Base-by-base conservation (phyloP, 2,888 invertebrate species). In the Agrotis puta region DNA sequence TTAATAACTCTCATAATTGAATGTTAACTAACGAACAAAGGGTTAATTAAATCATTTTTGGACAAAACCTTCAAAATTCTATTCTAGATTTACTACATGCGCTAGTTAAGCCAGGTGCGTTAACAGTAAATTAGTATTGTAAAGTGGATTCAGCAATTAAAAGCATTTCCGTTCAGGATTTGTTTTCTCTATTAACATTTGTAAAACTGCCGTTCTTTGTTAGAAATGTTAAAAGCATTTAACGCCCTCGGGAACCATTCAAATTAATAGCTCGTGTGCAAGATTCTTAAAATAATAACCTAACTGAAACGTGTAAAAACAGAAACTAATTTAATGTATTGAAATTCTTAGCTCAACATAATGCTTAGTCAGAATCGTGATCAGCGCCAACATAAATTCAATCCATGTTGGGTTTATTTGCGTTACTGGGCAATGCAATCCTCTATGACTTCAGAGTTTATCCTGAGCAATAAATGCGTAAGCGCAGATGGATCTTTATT, bases 251-350 rank as follows among this genome's bases (percentile, higher is more conserved):
- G 14, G 14, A 57, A 53, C 62, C 33, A 74, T 61, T 56, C 33
- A 76, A 47, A 50, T 56, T 64, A 39, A 48, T 62, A 11, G 18
- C 50, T 72, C 78, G 70, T 74, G 81, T 83, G 78, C 81, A 72
- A 65, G 47, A 16, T 11, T 81, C 70, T 82, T 68, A 39, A 62
- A 79, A 82, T 82, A 82, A 70, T 79, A 70, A 57, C 51, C 45
- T 51, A 5, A 51, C 20, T 22, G 69, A 53, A 45, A 70, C 13
- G 16, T 22, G 3, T 33, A 66, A 66, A 47, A 33, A n/a, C 39
- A 27, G 39, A 64, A 65, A 80, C 50, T 13, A 45, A 70, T 67
- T 54, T 43, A 11, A 61, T 48, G 27, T 54, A 73, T 54, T 69
- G 18, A 62, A 58, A 70, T 70, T 57, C 53, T 51, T 51, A 24